phyloP scores from a whole-genome alignment of 2,888 invertebrate species.

The Empis stercorea region DNA sequence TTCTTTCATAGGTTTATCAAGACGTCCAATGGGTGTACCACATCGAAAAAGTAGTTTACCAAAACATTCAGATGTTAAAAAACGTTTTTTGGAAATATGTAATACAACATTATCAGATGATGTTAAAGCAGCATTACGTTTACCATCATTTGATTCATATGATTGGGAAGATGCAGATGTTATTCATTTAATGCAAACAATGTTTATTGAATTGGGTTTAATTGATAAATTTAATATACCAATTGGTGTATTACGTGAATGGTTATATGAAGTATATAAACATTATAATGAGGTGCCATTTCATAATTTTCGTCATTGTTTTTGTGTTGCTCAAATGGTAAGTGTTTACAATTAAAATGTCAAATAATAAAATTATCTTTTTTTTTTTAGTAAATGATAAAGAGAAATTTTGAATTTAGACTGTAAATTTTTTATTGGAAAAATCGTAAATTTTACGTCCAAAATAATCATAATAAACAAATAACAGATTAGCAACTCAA shows the following conservation, averaged over 20 bases:
- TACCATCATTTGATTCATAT: constrained; percentile 59
- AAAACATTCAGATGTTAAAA: constrained; percentile 37
- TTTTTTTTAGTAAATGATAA: too few relatives aligned
- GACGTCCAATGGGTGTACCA: constrained; percentile 34
- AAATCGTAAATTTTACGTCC: too few relatives aligned
- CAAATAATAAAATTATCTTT: too few relatives aligned
- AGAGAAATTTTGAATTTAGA: not conserved
- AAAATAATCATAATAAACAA: too few relatives aligned
- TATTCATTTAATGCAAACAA: constrained; percentile 61
- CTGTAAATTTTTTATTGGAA: too few relatives aligned
- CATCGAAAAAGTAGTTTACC: constrained; percentile 38
- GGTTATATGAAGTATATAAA: constrained; percentile 63
- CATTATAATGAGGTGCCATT: constrained; percentile 79
- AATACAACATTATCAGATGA: constrained; percentile 36
- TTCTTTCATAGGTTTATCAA: constrained; percentile 34
- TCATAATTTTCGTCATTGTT: constrained; percentile 77
- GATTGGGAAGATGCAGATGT: constrained; percentile 75
- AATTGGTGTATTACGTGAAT: constrained; percentile 52
- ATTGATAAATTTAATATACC: constrained; percentile 63
- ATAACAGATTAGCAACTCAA: too few relatives aligned
- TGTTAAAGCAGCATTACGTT: constrained; percentile 33
- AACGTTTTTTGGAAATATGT: constrained; percentile 37
- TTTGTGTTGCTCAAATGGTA: constrained; percentile 81
- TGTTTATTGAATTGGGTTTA: constrained; percentile 68
- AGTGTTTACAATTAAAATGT: too few relatives aligned